A percentile compares a stretch with the other conserved stretches of the same genome.
Conservation (phyloP, 35 echinoderm and acorn worm genomes). For the Diadema setosum region DNA sequence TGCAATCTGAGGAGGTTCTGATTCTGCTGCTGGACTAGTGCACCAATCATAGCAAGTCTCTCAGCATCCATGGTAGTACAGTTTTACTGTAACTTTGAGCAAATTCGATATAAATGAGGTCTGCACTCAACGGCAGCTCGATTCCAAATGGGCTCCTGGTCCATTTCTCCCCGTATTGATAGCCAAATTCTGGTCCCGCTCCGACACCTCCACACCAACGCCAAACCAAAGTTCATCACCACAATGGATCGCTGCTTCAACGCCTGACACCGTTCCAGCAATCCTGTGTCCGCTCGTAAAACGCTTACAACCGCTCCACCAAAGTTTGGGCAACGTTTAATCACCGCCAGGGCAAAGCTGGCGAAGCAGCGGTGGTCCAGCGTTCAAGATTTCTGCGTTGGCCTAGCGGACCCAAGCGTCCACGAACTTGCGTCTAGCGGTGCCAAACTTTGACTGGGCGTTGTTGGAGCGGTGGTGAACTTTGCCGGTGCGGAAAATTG, state of each 20-base stretch:
- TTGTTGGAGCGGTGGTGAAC: not conserved
- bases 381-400: slow-evolving; percentile 9
- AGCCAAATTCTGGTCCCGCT: not conserved
- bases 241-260: not conserved
- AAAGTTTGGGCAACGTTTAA: not conserved
- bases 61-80: no score
- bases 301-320: slow-evolving; percentile 12
- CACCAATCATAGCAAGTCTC: no score
- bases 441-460: slow-evolving; percentile 3
- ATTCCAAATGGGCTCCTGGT: no score
- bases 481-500: slow-evolving; percentile 4
- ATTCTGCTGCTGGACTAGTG: no score
- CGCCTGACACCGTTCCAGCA: not conserved
- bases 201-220: slow-evolving; percentile 1
- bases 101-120: no score
- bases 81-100: no score
- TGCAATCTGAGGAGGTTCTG: no score
- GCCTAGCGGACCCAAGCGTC: not conserved
- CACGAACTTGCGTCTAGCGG: slow-evolving; percentile 7
- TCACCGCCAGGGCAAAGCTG: not conserved
- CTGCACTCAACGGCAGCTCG: no score
- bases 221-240: slow-evolving; percentile 2
- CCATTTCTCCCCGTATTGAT: no score
- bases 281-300: not conserved
- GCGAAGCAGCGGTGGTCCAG: slow-evolving; percentile 1